A percentile compares a stretch with the other conserved stretches of the same genome.
These are phyloP conservation scores for Calliscelio sp. DNA, from an alignment of 2,888 invertebrate species.

Conservation along the genomic window DNA sequence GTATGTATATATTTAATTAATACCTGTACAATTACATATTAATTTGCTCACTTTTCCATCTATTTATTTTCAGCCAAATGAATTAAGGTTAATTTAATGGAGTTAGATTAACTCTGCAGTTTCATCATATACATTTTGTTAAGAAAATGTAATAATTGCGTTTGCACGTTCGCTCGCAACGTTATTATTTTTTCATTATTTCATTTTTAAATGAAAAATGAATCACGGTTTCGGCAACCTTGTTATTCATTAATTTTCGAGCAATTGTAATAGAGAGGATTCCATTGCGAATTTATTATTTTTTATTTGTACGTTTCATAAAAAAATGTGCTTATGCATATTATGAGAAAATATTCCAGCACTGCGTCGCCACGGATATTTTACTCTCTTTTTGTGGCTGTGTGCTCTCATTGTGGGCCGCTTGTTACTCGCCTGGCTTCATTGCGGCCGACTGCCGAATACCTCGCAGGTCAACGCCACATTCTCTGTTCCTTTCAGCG, in stretches of 20 bases:
- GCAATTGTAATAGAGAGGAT: neutral
- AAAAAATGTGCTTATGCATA: conserved; percentile 24
- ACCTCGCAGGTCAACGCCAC: conserved; percentile 35
- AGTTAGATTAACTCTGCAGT: too few relatives aligned
- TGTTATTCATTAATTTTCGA: neutral
- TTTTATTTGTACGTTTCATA: neutral
- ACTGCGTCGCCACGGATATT: neutral
- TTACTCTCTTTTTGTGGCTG: conserved; percentile 16
- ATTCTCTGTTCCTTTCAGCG: conserved; percentile 8
- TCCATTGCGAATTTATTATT: neutral
- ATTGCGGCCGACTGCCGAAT: conserved; percentile 37
- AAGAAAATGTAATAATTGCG: too few relatives aligned
- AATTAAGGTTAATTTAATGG: too few relatives aligned
- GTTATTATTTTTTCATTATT: neutral
- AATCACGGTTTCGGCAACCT: neutral
- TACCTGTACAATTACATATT: too few relatives aligned
- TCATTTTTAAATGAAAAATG: neutral
- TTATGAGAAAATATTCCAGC: conserved; percentile 18
- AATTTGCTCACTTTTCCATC: too few relatives aligned
- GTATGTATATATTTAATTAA: too few relatives aligned
- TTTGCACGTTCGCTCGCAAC: too few relatives aligned
- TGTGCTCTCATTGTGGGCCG: conserved; percentile 21
- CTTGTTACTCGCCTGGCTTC: conserved; percentile 30
- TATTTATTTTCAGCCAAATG: too few relatives aligned
- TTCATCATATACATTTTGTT: too few relatives aligned